phyloP scores from a whole-genome alignment of 2,888 invertebrate species.

The Drosophila nigricruria region DNA sequence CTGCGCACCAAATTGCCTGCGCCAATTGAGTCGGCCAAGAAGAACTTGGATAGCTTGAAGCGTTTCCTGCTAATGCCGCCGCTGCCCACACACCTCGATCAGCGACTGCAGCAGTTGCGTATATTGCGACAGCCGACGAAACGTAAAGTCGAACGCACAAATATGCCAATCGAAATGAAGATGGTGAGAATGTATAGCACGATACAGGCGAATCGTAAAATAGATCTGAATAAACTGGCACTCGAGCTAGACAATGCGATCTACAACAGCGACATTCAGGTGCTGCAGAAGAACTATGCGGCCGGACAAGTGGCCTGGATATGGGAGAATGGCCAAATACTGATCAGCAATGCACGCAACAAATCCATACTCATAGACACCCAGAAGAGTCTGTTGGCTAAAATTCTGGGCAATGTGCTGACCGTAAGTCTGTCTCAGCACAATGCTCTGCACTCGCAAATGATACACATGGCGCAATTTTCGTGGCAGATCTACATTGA shows the following conservation, averaged over 20 bases:
- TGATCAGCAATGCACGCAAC: constrained; percentile 45
- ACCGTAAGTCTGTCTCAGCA: not conserved
- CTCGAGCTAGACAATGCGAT: constrained; percentile 6
- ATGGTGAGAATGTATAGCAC: constrained; percentile 27
- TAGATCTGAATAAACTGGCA: constrained; percentile 20
- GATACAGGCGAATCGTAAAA: constrained; percentile 14
- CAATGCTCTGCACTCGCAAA: constrained; percentile 10
- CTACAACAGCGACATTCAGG: constrained; percentile 33
- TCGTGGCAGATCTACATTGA: constrained; percentile 40
- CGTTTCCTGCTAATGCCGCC: constrained; percentile 32
- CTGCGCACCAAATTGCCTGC: constrained; percentile 16
- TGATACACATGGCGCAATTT: constrained; percentile 22
- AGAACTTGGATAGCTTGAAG: constrained; percentile 3
- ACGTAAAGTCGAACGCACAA: constrained; percentile 8
- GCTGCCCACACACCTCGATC: constrained; percentile 19
- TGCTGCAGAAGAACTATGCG: constrained; percentile 37
- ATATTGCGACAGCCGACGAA: constrained; percentile 37
- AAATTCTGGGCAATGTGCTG: not conserved
- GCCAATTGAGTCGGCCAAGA: not conserved
- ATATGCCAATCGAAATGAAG: constrained; percentile 31
- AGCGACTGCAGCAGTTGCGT: constrained; percentile 36
- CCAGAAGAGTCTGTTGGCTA: constrained; percentile 12
- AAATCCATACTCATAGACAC: constrained; percentile 21
- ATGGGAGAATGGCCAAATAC: constrained; percentile 46
- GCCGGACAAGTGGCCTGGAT: constrained; percentile 43